phyloP scores from a whole-genome alignment of 1,140 invertebrate genomes.

The Formica exsecta region DNA sequence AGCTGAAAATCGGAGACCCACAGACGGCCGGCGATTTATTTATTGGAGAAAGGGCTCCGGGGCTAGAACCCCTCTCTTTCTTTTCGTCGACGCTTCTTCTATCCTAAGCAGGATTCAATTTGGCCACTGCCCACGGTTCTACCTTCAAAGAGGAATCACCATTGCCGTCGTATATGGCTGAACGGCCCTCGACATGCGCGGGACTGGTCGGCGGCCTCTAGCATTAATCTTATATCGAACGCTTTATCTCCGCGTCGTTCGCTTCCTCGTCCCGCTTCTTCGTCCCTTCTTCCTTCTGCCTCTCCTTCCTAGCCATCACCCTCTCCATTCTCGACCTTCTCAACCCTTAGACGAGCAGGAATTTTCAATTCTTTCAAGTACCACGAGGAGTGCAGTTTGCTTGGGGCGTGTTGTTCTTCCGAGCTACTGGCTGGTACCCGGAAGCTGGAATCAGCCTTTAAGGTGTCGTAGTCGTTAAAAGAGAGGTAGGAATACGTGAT shows the following conservation, averaged over 20 bases:
- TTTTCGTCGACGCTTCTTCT: constrained; percentile 72
- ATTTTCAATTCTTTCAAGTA: constrained; percentile 85
- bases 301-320: constrained; percentile 24
- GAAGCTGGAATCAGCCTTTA: constrained; percentile 46
- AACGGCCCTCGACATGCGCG: constrained; percentile 77
- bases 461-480: constrained; percentile 15
- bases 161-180: constrained; percentile 75
- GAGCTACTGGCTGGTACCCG: constrained; percentile 42
- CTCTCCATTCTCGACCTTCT: constrained; percentile 63
- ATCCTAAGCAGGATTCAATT: constrained; percentile 87
- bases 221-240: constrained; percentile 87
- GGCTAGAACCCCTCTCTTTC: constrained; percentile 71
- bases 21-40: constrained; percentile 82
- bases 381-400: constrained; percentile 78
- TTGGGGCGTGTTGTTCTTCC: constrained; percentile 60
- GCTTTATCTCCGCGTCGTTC: constrained; percentile 83
- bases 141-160: constrained; percentile 87
- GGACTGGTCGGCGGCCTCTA: constrained; percentile 78
- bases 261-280: constrained; percentile 62
- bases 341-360: constrained; percentile 83
- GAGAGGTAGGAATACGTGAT: constrained; percentile 8
- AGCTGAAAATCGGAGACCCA: constrained; percentile 66
- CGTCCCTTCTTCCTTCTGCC: constrained; percentile 32
- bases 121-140: constrained; percentile 84
- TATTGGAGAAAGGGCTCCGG: constrained; percentile 82